Percentiles rank a stretch among this genome's conserved stretches.
Evolutionary conservation across 2,113 vertebrate genomes (phyloP).

Genomic region (Erpornis zantholeuca): DNA sequence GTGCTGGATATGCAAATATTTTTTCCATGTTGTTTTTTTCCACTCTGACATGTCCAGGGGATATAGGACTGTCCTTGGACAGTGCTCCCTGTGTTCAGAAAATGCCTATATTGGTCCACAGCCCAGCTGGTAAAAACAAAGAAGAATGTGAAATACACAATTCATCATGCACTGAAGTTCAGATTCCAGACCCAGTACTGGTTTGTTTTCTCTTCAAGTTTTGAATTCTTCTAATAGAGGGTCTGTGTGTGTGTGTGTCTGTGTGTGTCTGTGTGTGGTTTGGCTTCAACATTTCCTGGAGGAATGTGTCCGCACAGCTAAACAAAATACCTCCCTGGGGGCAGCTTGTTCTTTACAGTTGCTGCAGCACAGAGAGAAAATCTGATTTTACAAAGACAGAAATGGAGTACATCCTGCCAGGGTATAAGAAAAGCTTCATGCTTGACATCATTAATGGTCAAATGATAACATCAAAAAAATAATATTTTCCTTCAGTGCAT

Average conservation of each 20-base stretch:
- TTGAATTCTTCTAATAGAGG: background rate
- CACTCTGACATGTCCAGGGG: background rate
- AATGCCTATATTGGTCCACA: background rate
- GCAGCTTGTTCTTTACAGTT: constrained; percentile 12
- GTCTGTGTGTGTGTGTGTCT: background rate
- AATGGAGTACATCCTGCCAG: background rate
- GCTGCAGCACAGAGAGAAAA: constrained; percentile 15
- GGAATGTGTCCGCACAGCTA: constrained; percentile 40
- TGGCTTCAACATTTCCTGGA: constrained; percentile 58
- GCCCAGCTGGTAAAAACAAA: background rate
- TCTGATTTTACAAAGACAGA: constrained; percentile 34
- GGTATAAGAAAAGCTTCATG: background rate
- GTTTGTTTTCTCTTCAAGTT: background rate
- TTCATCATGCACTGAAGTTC: background rate
- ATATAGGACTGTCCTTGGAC: background rate
- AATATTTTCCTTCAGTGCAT: background rate
- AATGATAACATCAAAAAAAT: background rate
- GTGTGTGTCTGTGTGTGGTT: background rate
- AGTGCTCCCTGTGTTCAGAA: background rate
- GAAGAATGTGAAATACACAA: background rate
- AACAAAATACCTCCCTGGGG: constrained; percentile 49
- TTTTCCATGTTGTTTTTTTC: background rate
- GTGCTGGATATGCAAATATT: background rate
- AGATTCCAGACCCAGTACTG: background rate
- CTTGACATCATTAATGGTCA: constrained; percentile 32